Evolutionary conservation across 2,113 vertebrate genomes (phyloP).

Genomic region (Octodon degus): DNA sequence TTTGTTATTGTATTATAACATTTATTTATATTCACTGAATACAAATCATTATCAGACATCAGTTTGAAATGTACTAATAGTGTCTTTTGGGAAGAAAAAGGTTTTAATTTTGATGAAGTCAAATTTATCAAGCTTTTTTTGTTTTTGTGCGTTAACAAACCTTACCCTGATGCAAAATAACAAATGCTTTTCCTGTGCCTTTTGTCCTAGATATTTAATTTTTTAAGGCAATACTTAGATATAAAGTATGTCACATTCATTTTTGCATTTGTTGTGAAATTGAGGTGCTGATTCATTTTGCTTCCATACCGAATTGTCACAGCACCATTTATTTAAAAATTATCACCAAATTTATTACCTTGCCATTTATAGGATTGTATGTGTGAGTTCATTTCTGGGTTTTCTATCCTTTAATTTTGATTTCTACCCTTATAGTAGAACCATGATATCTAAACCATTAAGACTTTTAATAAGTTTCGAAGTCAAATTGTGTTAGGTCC

Average conservation of each 20-base stretch:
- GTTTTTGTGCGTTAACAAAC: not conserved
- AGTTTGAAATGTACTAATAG: slow-evolving; percentile 46
- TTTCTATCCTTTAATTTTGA: not conserved
- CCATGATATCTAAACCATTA: not conserved
- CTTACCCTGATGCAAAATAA: not conserved
- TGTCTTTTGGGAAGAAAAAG: slow-evolving; percentile 5
- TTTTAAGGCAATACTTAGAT: not conserved
- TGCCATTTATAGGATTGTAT: not conserved
- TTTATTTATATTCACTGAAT: slow-evolving; percentile 8
- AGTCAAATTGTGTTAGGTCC: not conserved
- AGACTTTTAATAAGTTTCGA: not conserved
- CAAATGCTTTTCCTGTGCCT: not conserved
- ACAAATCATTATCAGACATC: slow-evolving; percentile 31
- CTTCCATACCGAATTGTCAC: not conserved
- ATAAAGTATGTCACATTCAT: not conserved
- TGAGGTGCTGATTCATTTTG: not conserved
- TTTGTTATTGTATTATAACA: slow-evolving; percentile 8
- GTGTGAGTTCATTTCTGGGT: not conserved
- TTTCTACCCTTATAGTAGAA: not conserved
- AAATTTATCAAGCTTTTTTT: slow-evolving; percentile 17
- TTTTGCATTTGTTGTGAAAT: not conserved
- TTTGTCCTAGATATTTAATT: slow-evolving; percentile 27
- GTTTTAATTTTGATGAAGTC: slow-evolving; percentile 24
- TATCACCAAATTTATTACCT: not conserved
- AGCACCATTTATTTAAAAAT: slow-evolving; percentile 23